Evolutionary conservation across 1,140 invertebrate genomes (phyloP), one percentile per base, ranked within the genome.

Genomic region (Scaptomyza pallida): DNA sequence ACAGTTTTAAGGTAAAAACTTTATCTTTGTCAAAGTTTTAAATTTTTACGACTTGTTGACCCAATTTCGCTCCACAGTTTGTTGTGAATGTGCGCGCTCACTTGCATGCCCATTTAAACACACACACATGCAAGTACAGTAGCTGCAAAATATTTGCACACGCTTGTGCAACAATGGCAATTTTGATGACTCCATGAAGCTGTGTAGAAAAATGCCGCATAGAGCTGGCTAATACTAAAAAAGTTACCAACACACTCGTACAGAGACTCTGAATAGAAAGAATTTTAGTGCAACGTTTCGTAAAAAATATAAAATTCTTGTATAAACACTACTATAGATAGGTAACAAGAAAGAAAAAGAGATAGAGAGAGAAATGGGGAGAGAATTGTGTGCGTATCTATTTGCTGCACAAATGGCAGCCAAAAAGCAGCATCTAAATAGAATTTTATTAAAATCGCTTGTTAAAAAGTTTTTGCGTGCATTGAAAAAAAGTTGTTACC

Each of bases 401-500:
- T 56, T 45, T 45, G 23, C 56, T 55, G 47, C 45, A 64, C 44
- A 56, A 64, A 71, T 54, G 73, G 45, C 52, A 37, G 52, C 45
- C 61, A 71, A 71, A 71, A 65, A 71, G 61, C 75, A 81, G 69
- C 57, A 72, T 69, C 81, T 77, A 88, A 86, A 86, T 86, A 86
- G 81, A 86, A 86, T 86, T 86, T 86, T 86, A 86, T 86, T 86
- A 86, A 86, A 88, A 88, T 88, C 82, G 82, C 82, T 86, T 86
- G 81, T 88, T 88, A 88, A 82, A 83, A 86, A 81, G 37, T 86
- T 80, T 75, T 43, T 21, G 12, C 33, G 9, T 59, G 43, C 50
- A 33, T 59, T 67, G 44, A 72, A 74, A 77, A 85, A 86, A 88
- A 86, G 78, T 86, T 85, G 76, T 52, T 57, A 41, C 55, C 54